Conservation (phyloP, 2,888 invertebrate genomes). For the Dione juno region DNA sequence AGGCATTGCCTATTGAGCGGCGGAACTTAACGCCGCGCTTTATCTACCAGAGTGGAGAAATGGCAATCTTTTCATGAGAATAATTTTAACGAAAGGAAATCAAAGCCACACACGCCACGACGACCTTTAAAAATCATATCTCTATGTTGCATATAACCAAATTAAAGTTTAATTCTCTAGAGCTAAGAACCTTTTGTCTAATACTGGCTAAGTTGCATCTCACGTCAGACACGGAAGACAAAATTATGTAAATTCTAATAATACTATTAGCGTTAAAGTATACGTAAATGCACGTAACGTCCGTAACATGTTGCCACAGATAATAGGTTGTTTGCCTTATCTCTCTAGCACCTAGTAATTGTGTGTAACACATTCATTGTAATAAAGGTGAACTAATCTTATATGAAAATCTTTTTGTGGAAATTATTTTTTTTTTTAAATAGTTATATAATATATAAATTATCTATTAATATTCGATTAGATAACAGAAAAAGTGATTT, state of each 20-base stretch:
- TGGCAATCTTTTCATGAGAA: no score
- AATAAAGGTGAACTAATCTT: slow-evolving; percentile 2
- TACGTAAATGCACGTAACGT: slow-evolving; percentile 19
- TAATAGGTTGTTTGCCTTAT: slow-evolving; percentile 18
- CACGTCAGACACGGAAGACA: slow-evolving; percentile 28
- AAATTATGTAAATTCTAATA: slow-evolving; percentile 32
- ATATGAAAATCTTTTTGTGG: slow-evolving; percentile 7
- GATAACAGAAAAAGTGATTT: no score
- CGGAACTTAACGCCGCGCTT: no score
- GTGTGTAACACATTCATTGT: slow-evolving; percentile 11
- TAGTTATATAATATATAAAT: no score
- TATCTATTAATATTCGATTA: no score
- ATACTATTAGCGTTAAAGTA: slow-evolving; percentile 21
- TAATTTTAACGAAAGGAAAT: no score
- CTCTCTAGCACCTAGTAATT: slow-evolving; percentile 9
- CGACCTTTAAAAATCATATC: no score
- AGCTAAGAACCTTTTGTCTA: not conserved
- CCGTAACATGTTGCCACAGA: slow-evolving; percentile 19
- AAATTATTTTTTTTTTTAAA: not conserved
- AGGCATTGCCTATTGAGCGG: no score
- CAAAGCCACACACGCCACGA: no score
- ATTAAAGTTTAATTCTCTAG: no score
- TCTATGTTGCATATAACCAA: no score
- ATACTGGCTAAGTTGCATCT: slow-evolving; percentile 4
- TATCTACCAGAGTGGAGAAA: no score